Conservation (phyloP, 2,113 vertebrate species). For the Sceloporus tristichus region DNA sequence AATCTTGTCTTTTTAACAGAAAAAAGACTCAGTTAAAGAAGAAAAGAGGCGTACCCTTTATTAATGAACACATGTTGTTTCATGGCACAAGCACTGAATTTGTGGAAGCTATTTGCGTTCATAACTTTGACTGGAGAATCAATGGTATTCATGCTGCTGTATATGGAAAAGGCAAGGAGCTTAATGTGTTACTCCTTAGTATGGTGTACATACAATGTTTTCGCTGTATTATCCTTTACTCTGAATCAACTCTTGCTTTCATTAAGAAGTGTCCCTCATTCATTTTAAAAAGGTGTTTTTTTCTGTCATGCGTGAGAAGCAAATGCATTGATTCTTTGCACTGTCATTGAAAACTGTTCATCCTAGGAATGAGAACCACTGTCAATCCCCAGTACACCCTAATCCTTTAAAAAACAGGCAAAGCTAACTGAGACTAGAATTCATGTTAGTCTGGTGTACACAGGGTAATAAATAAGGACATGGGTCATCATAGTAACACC, state of each 20-base stretch:
- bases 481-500: not conserved
- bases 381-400: not conserved
- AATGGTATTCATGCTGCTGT: constrained; percentile 93
- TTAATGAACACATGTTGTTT: constrained; percentile 96
- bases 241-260: not conserved
- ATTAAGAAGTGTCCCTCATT: not conserved
- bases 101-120: constrained; percentile 95
- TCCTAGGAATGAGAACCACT: not conserved
- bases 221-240: not conserved
- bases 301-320: not conserved
- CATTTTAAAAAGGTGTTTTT: not conserved
- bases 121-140: constrained; percentile 98
- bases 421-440: not conserved
- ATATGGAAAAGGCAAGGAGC: constrained; percentile 91
- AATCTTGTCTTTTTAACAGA: constrained; percentile 75
- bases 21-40: constrained; percentile 96
- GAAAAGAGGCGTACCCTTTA: constrained; percentile 84
- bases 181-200: constrained; percentile 7
- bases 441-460: not conserved
- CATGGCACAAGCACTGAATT: constrained; percentile 96
- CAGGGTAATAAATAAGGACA: not conserved
- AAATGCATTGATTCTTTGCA: not conserved
- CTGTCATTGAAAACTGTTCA: not conserved
- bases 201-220: not conserved
- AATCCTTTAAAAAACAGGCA: not conserved